Percentiles rank a stretch among this genome's conserved stretches.
Evolutionary conservation across 2,888 invertebrate genomes (phyloP).

Genomic region (Limnephilus lunatus): DNA sequence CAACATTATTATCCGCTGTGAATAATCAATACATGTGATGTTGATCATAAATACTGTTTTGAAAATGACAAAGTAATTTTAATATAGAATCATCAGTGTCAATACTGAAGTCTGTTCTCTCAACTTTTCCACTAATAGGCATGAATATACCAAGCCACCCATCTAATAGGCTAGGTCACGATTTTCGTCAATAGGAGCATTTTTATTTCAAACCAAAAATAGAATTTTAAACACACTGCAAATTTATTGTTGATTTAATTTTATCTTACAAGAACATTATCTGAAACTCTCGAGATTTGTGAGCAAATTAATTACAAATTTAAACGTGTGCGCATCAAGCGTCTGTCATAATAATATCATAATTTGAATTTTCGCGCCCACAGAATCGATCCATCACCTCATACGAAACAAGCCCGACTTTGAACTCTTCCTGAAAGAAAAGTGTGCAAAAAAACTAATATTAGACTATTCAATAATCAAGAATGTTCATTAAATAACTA

Average conservation of each 20-base stretch:
- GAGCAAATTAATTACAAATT: not conserved
- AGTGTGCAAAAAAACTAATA: not conserved
- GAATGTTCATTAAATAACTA: slow-evolving; percentile 26
- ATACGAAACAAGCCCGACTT: slow-evolving; percentile 34
- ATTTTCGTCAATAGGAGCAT: not conserved
- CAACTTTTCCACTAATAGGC: not conserved
- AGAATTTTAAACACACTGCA: not conserved
- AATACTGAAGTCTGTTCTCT: not conserved
- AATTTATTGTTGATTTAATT: not conserved
- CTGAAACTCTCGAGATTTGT: not conserved
- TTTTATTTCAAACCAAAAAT: not conserved
- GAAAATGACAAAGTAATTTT: not conserved
- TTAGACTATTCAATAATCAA: not conserved
- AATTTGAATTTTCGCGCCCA: slow-evolving; percentile 58
- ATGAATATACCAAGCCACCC: too few relatives aligned
- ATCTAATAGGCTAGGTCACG: not conserved
- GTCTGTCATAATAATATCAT: slow-evolving; percentile 42
- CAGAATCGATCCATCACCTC: slow-evolving; percentile 41
- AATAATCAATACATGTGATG: too few relatives aligned
- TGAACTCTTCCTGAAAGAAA: slow-evolving; percentile 51
- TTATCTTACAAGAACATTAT: not conserved
- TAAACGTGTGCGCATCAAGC: slow-evolving; percentile 46
- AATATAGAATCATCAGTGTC: not conserved
- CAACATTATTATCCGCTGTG: too few relatives aligned
- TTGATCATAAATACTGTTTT: too few relatives aligned